Evolutionary conservation across 2,797 vertebrate species (phyloP), one percentile per base, ranked within the genome.

Genomic region (Psittacula echo): DNA sequence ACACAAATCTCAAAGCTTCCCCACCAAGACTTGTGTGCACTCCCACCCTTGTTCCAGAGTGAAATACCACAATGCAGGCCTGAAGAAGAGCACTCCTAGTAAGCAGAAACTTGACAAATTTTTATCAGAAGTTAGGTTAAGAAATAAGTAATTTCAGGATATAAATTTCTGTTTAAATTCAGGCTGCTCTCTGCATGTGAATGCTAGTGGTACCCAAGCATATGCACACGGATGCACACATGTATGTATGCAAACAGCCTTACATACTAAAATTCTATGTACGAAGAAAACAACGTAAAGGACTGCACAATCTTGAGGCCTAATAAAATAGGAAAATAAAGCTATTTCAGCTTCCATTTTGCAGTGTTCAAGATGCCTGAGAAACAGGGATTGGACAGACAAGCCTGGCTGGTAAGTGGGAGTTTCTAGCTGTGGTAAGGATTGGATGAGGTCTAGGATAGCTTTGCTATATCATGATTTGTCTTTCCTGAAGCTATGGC

Each of bases 21-120:
- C 30, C 8, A 2, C 10, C 17, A 11, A 26, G 24, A 39, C 21
- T 3, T 19, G 3, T 39, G 45, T 32, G 6, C 2, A 1, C 12
- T 23, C 29, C 29, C 65, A 62, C 29, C 14, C 50, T 58, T 34
- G 6, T 22, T 47, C 30, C 30, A 12, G 26, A 11, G 32, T 27
- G 50, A 82, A 81, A 75, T n/a, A 61, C 1, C 9, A 26, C 11
- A 48, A 39, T 4, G 11, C 17, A 56, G 50, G 11, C 12, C n/a
- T 85, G 32, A 17, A 70, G 74, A 29, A 71, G 66, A 54, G 4
- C 4, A 4, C 26, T 78, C 11, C 5, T 0, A 0, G 9, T 74
- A 80, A 65, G 70, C 34, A 48, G 30, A 92, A 81, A 11, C 10
- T 15, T 42, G 23, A 72, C 3, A 30, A 41, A 73, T 51, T 2